These are phyloP conservation scores for Desmodus rotundus DNA, from an alignment of 2,113 vertebrate genomes.

Conservation along the genomic window DNA sequence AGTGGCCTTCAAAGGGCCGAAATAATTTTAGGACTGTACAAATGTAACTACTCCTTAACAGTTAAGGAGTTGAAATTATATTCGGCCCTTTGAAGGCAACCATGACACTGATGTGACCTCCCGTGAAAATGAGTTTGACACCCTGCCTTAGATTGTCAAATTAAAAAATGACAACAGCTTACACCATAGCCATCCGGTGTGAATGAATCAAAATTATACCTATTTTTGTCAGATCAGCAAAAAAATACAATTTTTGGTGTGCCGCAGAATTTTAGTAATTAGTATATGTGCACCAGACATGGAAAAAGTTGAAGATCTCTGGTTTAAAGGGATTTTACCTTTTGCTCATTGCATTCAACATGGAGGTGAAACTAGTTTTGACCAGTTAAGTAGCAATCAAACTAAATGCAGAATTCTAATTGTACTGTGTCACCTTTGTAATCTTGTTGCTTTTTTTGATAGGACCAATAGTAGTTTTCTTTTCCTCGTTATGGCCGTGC, in stretches of 20 bases:
- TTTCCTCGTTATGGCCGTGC: background rate
- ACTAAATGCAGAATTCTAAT: conserved; percentile 28
- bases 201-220: background rate
- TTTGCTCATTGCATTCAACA: conserved; percentile 9
- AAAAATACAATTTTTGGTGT: background rate
- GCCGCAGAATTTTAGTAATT: background rate
- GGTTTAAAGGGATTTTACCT: background rate
- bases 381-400: background rate
- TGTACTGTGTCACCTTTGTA: background rate
- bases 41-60: no score
- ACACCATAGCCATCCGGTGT: background rate
- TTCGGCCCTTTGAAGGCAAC: no score
- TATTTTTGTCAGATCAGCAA: background rate
- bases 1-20: no score
- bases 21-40: no score
- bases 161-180: background rate
- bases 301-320: background rate
- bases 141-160: background rate
- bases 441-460: background rate
- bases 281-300: background rate
- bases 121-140: no score
- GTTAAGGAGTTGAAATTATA: no score
- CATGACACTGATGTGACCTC: no score
- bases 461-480: background rate
- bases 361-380: conserved; percentile 43